phyloP scores from a whole-genome alignment of 2,797 vertebrate genomes.

The Orestias chungarensis region DNA sequence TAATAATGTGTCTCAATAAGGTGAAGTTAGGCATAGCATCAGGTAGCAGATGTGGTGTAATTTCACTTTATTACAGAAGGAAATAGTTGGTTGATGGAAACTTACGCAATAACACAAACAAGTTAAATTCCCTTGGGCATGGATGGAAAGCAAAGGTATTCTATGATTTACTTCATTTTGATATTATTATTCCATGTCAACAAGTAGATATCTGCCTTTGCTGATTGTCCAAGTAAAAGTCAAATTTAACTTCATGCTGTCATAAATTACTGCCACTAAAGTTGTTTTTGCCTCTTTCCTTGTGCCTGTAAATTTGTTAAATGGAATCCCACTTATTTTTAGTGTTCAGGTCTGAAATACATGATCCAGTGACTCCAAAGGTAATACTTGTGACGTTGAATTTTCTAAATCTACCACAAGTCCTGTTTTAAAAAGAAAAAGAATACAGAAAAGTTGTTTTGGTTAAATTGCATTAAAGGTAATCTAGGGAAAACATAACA shows the following conservation, averaged over 20 bases:
- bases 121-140: background rate
- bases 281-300: background rate
- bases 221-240: slow-evolving; percentile 5
- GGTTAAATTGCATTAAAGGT: background rate
- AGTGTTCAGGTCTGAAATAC: background rate
- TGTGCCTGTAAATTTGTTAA: background rate
- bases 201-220: background rate
- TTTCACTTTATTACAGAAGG: background rate
- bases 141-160: background rate
- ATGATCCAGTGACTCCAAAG: background rate
- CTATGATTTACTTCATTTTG: background rate
- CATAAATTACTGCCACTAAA: background rate
- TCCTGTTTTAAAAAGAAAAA: background rate
- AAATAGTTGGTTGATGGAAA: background rate
- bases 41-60: background rate
- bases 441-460: background rate
- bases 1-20: background rate
- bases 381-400: background rate
- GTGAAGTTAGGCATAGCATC: background rate
- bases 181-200: slow-evolving; percentile 7
- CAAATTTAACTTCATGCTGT: slow-evolving; percentile 4
- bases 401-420: background rate
- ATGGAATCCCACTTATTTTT: background rate
- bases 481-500: background rate
- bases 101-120: background rate